phyloP scores from a whole-genome alignment of 2,797 vertebrate species.

The Danio kyathit region DNA sequence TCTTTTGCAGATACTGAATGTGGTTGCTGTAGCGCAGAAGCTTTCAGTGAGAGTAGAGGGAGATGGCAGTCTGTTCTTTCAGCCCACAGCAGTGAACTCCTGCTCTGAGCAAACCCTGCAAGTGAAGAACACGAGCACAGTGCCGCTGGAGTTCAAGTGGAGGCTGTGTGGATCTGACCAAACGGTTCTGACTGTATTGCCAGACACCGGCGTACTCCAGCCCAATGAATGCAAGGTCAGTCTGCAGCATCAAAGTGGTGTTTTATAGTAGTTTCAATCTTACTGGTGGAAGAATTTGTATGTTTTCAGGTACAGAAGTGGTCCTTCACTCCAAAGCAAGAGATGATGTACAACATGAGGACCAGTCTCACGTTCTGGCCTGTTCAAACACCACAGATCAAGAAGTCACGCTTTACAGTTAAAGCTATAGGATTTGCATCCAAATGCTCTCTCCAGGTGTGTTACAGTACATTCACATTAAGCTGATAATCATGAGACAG shows the following conservation, averaged over 20 bases:
- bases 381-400: slow-evolving; percentile 65
- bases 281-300: slow-evolving; percentile 46
- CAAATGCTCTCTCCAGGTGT: slow-evolving; percentile 83
- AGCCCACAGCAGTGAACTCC: slow-evolving; percentile 82
- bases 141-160: slow-evolving; percentile 89
- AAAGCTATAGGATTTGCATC: slow-evolving; percentile 81
- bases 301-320: slow-evolving; percentile 84
- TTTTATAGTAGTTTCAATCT: neutral
- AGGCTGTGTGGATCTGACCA: slow-evolving; percentile 76
- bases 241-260: slow-evolving; percentile 11
- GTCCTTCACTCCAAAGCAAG: slow-evolving; percentile 86
- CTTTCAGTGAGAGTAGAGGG: slow-evolving; percentile 81
- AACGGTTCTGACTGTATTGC: slow-evolving; percentile 81
- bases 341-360: slow-evolving; percentile 81
- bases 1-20: slow-evolving; percentile 79
- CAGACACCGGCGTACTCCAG: slow-evolving; percentile 83
- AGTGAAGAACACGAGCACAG: slow-evolving; percentile 84
- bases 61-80: slow-evolving; percentile 83
- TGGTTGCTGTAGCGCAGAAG: slow-evolving; percentile 81
- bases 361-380: slow-evolving; percentile 82
- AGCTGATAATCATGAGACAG: neutral
- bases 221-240: slow-evolving; percentile 88
- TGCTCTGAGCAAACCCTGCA: slow-evolving; percentile 73
- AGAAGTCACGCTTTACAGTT: slow-evolving; percentile 73
- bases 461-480: neutral